Conservation (phyloP, 2,113 vertebrate species). For the Oceanodroma tethys region DNA sequence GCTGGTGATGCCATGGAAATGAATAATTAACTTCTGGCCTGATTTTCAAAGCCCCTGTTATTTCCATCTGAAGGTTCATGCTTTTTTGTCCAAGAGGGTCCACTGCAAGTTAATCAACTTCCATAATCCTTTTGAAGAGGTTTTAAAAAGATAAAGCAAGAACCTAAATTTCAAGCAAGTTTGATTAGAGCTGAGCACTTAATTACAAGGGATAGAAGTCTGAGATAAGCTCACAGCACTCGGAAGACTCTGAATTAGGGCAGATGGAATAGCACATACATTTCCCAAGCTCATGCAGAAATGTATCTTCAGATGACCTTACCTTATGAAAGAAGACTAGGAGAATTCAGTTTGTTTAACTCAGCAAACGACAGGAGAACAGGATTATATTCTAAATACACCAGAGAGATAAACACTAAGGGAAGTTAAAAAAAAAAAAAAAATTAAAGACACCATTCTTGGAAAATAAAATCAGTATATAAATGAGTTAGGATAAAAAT, state of each 20-base stretch:
- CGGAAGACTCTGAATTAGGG: not conserved
- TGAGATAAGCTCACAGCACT: not conserved
- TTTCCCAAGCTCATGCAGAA: not conserved
- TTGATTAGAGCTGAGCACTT: not conserved
- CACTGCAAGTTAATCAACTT: not conserved
- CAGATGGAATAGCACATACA: not conserved
- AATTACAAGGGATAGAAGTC: not conserved
- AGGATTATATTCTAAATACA: not conserved
- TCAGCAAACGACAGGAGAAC: not conserved
- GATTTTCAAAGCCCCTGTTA: not conserved
- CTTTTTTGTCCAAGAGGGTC: not conserved
- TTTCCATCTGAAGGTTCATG: not conserved
- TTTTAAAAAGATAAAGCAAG: not conserved
- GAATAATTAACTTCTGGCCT: not conserved
- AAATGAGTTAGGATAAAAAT: not conserved
- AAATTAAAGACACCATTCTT: not conserved
- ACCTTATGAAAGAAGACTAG: not conserved
- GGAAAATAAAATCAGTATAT: not conserved
- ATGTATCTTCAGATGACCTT: not conserved
- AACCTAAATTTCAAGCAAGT: not conserved
- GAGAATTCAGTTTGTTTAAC: not conserved
- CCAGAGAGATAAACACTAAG: not conserved
- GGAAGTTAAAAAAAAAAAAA: not conserved
- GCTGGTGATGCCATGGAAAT: not conserved
- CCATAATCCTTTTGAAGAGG: not conserved